A percentile compares a stretch with the other conserved stretches of the same genome.
Conservation (phyloP, 2,113 vertebrate genomes). For the Albula goreensis region DNA sequence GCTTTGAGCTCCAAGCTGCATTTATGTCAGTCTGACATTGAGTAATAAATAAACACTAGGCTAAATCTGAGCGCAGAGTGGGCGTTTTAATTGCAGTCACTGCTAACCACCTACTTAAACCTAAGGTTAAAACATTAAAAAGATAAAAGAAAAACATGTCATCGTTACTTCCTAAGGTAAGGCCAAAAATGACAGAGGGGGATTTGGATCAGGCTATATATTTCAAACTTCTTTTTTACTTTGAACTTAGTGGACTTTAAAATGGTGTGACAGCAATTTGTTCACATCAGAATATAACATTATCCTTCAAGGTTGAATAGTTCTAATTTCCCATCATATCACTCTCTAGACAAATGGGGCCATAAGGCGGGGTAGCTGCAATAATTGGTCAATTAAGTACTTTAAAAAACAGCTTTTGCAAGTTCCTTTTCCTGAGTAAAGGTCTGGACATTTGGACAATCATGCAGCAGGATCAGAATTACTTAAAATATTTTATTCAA, state of each 20-base stretch:
- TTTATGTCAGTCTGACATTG: background rate
- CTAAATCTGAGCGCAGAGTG: too few relatives aligned
- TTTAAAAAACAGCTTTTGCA: slow-evolving; percentile 54
- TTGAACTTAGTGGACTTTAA: slow-evolving; percentile 29
- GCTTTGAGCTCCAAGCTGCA: background rate
- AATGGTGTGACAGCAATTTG: slow-evolving; percentile 49
- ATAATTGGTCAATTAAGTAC: slow-evolving; percentile 79
- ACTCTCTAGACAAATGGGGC: slow-evolving; percentile 76
- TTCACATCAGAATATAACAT: slow-evolving; percentile 71
- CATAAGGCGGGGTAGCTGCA: slow-evolving; percentile 68
- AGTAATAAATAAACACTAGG: background rate
- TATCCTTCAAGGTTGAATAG: slow-evolving; percentile 80
- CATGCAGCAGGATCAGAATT: background rate
- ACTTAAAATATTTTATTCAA: background rate
- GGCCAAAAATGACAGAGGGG: background rate
- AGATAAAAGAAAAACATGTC: too few relatives aligned
- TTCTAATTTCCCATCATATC: slow-evolving; percentile 75
- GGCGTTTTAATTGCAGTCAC: background rate
- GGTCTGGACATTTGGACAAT: background rate
- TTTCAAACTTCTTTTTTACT: background rate
- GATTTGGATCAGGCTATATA: background rate
- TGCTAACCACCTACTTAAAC: background rate
- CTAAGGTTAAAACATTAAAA: too few relatives aligned
- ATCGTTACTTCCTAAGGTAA: background rate
- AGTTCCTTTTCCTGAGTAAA: background rate